These are phyloP conservation scores for Drosophila albomicans DNA, from an alignment of 1,140 invertebrate genomes.

Conservation along the genomic window DNA sequence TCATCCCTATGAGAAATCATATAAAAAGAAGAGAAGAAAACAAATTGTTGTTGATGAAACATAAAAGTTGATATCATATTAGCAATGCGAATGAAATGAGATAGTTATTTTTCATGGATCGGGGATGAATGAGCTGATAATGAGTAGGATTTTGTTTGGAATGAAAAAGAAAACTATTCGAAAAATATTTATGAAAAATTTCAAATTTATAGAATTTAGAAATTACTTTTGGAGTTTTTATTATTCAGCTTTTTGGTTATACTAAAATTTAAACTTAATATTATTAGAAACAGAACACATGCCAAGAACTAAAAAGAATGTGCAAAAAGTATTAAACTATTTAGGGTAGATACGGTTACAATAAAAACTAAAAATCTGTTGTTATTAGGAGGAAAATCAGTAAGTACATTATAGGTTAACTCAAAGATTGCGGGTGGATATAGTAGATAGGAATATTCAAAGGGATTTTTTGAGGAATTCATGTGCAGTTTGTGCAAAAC, in stretches of 20 bases:
- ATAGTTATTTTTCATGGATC: neutral
- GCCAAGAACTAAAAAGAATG: constrained; percentile 25
- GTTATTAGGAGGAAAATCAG: constrained; percentile 27
- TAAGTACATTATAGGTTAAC: constrained; percentile 7
- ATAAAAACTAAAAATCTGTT: constrained; percentile 24
- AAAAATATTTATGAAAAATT: constrained; percentile 24
- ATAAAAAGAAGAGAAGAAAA: constrained; percentile 78
- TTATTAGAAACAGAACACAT: constrained; percentile 46
- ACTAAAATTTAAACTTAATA: constrained; percentile 45
- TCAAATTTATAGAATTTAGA: constrained; percentile 59
- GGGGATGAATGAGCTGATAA: constrained; percentile 29
- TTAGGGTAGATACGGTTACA: constrained; percentile 23
- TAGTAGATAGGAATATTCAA: constrained; percentile 15
- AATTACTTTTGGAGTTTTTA: constrained; percentile 62
- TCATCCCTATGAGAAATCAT: constrained; percentile 79
- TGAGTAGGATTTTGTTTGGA: constrained; percentile 30
- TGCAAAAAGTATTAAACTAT: constrained; percentile 42
- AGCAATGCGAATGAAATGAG: constrained; percentile 43
- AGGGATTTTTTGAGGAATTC: constrained; percentile 31
- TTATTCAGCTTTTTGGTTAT: constrained; percentile 59
- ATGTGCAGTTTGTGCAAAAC: constrained; percentile 57
- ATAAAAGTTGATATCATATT: constrained; percentile 53
- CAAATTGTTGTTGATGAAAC: constrained; percentile 65
- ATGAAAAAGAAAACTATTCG: constrained; percentile 34
- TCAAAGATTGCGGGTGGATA: constrained; percentile 9